Evolutionary conservation across 2,113 vertebrate genomes (phyloP), one percentile per base, ranked within the genome.

Genomic region (Alligator sinensis): DNA sequence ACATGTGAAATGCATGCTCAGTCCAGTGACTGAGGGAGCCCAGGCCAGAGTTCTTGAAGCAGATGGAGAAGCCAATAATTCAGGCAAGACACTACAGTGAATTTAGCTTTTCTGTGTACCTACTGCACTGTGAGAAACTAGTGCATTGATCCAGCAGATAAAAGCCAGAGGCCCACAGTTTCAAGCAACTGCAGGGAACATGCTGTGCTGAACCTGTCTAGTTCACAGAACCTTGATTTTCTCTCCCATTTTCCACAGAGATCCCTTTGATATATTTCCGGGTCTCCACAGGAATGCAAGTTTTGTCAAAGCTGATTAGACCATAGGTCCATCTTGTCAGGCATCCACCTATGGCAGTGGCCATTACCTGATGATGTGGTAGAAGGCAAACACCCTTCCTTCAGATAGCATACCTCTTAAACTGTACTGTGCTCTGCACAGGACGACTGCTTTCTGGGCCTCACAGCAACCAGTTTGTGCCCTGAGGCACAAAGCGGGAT

Each of bases 341-440:
- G 21, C 8, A 38, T 17, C 24, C 0, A 1, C 19, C 61, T 25
- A 13, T 25, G n/a, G 57, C 62, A 57, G 47, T 54, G 24, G 70
- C 16, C 0, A 6, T 57, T 61, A 55, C 21, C 59, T 2, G 10
- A 13, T n/a, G 66, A 6, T 76, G 14, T 66, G 0, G 0, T 59
- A 47, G 59, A 34, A 79, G 84, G 57, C 18, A 1, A 0, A 18
- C 6, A 3, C 11, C 1, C 47, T 12, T 75, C 54, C 18, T 28
- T n/a, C 8, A 1, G 2, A 10, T 17, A 28, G 28, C 17, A 64
- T 16, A 19, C 10, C 25, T 54, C 74, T 54, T 47, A 24, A 47
- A 47, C 7, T 8, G 61, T 63, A 25, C 24, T 25, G 25, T 63
- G 24, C 61, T 63, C 11, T 63, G 24, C 13, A 63, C 24, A 57